Conservation (phyloP, 2,888 invertebrate species). For the Athalia circularis region DNA sequence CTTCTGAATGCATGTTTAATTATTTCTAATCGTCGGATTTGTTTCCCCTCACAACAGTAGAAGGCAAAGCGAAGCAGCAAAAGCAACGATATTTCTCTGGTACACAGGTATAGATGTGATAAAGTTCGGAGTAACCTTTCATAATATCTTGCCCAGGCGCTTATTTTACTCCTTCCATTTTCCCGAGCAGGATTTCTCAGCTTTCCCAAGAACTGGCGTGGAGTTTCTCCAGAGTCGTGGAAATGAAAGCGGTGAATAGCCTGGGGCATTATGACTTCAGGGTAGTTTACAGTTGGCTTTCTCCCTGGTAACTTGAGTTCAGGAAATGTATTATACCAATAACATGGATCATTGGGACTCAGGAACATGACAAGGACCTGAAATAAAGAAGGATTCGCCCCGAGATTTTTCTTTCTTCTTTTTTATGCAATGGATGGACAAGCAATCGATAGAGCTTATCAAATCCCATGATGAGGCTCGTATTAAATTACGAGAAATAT, state of each 20-base stretch:
- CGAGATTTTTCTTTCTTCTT: not conserved
- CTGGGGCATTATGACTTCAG: conserved; percentile 8
- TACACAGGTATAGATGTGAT: too few species aligned
- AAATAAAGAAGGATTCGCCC: not conserved
- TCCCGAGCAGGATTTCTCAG: not conserved
- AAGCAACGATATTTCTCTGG: too few species aligned
- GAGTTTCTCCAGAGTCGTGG: conserved; percentile 11
- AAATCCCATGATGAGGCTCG: too few species aligned
- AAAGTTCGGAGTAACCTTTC: too few species aligned
- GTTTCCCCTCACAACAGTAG: too few species aligned
- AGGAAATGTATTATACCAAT: not conserved
- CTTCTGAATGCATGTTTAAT: too few species aligned
- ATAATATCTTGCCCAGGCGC: conserved; percentile 3
- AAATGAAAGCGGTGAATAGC: conserved; percentile 27
- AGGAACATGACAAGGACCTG: conserved; percentile 23
- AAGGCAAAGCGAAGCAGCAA: too few species aligned
- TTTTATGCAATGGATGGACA: not conserved
- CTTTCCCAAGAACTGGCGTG: not conserved
- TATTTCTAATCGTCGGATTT: too few species aligned
- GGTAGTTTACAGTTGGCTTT: conserved; percentile 2
- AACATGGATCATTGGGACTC: conserved; percentile 12
- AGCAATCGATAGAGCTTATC: not conserved
- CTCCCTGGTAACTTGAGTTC: not conserved
- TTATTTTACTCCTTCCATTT: not conserved
- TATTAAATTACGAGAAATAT: too few species aligned